Conservation (phyloP, 2,797 vertebrate species). For the Labroides dimidiatus region DNA sequence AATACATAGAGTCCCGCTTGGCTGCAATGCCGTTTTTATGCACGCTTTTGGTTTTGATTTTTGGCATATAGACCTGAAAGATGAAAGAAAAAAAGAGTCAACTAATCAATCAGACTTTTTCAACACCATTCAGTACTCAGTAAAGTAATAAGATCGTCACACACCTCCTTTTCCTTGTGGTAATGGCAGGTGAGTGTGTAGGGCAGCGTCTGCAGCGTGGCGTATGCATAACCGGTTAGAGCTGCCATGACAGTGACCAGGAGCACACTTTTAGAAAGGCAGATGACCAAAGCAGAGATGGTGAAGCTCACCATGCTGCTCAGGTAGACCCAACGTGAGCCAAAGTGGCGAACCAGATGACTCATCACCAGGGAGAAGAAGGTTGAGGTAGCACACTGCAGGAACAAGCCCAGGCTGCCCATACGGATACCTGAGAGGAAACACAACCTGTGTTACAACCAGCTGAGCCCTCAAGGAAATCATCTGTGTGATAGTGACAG, state of each 20-base stretch:
- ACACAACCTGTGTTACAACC: neutral
- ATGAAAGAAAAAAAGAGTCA: conserved; percentile 8
- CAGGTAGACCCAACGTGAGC: conserved; percentile 82
- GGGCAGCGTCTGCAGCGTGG: conserved; percentile 86
- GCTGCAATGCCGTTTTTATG: conserved; percentile 67
- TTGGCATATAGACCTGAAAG: conserved; percentile 85
- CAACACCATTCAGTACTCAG: neutral
- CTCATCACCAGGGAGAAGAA: conserved; percentile 86
- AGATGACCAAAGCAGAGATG: conserved; percentile 82
- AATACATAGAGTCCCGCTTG: conserved; percentile 71
- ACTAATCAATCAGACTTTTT: neutral
- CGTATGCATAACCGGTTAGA: conserved; percentile 86
- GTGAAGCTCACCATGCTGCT: conserved; percentile 88
- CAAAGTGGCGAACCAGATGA: conserved; percentile 80
- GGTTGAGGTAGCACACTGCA: conserved; percentile 88
- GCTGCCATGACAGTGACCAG: conserved; percentile 84
- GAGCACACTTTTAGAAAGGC: conserved; percentile 82
- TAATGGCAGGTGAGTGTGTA: conserved; percentile 88
- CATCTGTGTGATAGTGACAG: neutral
- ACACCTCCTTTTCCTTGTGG: conserved; percentile 86
- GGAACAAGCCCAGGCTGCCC: conserved; percentile 87
- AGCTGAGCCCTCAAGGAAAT: neutral
- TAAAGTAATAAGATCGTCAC: neutral
- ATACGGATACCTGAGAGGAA: conserved; percentile 84
- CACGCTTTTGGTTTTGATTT: conserved; percentile 72